Conservation (phyloP, 2,888 invertebrate species). For the Margaritifera margaritifera region DNA sequence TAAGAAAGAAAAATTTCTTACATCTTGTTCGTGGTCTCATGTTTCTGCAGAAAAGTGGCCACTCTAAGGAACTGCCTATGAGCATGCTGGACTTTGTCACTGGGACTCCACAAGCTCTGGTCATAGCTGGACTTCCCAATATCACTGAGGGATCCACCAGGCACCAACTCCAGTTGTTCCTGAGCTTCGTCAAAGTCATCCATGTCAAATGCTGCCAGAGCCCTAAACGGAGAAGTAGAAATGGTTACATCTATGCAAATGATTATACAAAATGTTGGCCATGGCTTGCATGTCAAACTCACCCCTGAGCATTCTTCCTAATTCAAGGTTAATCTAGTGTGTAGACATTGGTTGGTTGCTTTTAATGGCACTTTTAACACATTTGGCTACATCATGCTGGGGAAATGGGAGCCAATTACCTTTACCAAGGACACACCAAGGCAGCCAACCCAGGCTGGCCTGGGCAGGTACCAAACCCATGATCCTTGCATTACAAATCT, state of each 20-base stretch:
- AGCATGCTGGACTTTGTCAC: constrained; percentile 40
- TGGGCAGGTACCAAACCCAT: too few species aligned
- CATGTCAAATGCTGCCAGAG: constrained; percentile 62
- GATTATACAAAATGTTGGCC: neutral
- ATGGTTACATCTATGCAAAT: neutral
- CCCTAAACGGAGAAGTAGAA: constrained; percentile 41
- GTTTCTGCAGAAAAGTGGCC: constrained; percentile 47
- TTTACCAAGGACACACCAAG: too few species aligned
- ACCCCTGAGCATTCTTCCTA: too few species aligned
- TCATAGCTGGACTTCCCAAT: constrained; percentile 5
- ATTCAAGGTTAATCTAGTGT: too few species aligned
- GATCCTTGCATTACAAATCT: too few species aligned
- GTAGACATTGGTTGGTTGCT: too few species aligned
- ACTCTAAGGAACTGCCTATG: constrained; percentile 55
- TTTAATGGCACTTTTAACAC: too few species aligned
- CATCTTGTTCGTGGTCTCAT: constrained; percentile 49
- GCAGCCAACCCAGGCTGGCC: too few species aligned
- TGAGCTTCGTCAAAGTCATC: constrained; percentile 51
- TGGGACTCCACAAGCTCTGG: constrained; percentile 48
- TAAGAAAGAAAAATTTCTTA: constrained; percentile 15
- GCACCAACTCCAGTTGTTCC: constrained; percentile 63
- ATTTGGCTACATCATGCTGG: too few species aligned
- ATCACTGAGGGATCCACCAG: constrained; percentile 54
- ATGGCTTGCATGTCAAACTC: too few species aligned
- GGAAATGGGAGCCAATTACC: too few species aligned